A percentile compares a stretch with the other conserved stretches of the same genome.
Conservation (phyloP, 2,888 invertebrate species). For the Drosophila gaucha region DNA sequence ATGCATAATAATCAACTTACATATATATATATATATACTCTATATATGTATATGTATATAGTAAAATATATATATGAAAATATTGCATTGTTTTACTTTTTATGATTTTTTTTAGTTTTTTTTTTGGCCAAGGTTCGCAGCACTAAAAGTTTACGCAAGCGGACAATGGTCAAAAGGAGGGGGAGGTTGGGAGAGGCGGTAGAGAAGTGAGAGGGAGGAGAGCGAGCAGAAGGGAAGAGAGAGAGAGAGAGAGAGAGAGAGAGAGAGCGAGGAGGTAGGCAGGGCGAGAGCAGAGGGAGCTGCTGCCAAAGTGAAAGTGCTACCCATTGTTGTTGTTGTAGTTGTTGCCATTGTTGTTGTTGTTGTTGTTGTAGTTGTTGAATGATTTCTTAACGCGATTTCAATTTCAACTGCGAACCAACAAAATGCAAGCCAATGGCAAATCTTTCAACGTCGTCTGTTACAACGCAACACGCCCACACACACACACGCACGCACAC, state of each 20-base stretch:
- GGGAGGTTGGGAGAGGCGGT: conserved; percentile 11
- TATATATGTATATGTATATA: conserved; percentile 12
- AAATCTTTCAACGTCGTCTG: too few species aligned
- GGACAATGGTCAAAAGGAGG: conserved; percentile 39
- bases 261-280: neutral
- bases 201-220: neutral
- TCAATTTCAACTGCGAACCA: conserved; percentile 40
- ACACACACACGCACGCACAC: conserved; percentile 1
- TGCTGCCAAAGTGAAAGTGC: conserved; percentile 64
- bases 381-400: conserved; percentile 42
- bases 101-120: conserved; percentile 22
- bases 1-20: neutral
- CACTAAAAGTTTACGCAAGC: conserved; percentile 76
- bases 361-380: conserved; percentile 38
- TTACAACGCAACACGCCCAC: conserved; percentile 5
- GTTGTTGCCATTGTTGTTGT: conserved; percentile 33
- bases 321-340: conserved; percentile 33
- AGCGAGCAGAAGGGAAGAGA: neutral
- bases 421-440: conserved; percentile 37
- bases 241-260: neutral
- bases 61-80: conserved; percentile 14
- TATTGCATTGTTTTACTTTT: conserved; percentile 38
- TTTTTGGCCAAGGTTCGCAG: conserved; percentile 19
- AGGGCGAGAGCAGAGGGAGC: neutral
- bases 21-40: conserved; percentile 1